These are phyloP conservation scores for Eupithecia centaureata DNA, from an alignment of 2,888 invertebrate genomes.

Conservation along the genomic window DNA sequence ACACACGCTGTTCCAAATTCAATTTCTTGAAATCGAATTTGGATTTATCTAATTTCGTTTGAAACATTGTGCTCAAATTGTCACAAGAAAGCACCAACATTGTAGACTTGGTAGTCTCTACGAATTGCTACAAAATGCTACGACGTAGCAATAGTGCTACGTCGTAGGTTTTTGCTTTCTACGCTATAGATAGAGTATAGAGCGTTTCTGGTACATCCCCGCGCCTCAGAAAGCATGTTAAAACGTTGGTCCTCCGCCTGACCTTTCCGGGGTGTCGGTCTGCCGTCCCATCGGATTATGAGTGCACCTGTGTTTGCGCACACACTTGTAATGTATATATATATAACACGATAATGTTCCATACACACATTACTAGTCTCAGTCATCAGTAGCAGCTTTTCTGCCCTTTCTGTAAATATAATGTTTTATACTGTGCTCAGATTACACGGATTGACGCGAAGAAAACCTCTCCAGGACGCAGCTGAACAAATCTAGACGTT, in stretches of 20 bases:
- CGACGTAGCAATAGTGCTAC: conserved; percentile 20
- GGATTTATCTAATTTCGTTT: conserved; percentile 2
- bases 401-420: not conserved
- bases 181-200: no score
- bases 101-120: conserved; percentile 7
- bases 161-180: no score
- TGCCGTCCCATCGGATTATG: no score
- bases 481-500: conserved; percentile 17
- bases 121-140: not conserved
- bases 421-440: conserved; percentile 15
- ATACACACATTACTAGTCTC: no score
- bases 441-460: conserved; percentile 38
- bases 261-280: no score
- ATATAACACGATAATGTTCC: no score
- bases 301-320: no score
- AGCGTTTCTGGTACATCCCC: no score
- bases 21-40: not conserved
- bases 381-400: not conserved
- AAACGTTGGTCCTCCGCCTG: no score
- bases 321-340: no score
- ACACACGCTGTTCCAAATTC: not conserved
- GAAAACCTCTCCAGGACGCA: conserved; percentile 20
- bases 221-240: no score
- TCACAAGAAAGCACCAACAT: not conserved
- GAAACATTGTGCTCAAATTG: not conserved